A percentile compares a stretch with the other conserved stretches of the same genome.
These are phyloP conservation scores for Xenopus laevis DNA, from an alignment of 2,113 vertebrate species.

Conservation along the genomic window DNA sequence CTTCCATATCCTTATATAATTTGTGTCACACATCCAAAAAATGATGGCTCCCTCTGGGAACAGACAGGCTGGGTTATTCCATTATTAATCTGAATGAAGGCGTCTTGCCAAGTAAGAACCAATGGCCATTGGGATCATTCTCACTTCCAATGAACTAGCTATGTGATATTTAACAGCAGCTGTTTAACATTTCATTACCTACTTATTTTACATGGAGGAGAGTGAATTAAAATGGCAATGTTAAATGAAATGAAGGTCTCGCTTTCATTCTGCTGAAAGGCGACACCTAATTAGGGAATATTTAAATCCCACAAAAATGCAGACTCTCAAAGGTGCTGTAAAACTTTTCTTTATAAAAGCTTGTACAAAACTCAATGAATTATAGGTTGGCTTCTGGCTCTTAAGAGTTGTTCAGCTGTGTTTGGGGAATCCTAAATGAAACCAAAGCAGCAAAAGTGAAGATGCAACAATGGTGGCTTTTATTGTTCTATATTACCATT, in stretches of 20 bases:
- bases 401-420: constrained; percentile 34
- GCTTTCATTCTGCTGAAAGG: constrained; percentile 60
- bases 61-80: neutral
- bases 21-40: neutral
- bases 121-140: constrained; percentile 11
- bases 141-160: constrained; percentile 18
- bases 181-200: constrained; percentile 60
- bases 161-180: constrained; percentile 54
- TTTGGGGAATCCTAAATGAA: constrained; percentile 44
- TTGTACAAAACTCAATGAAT: constrained; percentile 50
- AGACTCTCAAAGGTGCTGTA: constrained; percentile 51
- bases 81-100: neutral
- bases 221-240: constrained; percentile 61
- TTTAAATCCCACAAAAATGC: constrained; percentile 63
- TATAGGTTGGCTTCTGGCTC: constrained; percentile 45
- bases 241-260: constrained; percentile 59
- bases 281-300: constrained; percentile 66
- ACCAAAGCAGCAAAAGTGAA: constrained; percentile 21
- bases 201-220: constrained; percentile 61
- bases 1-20: neutral
- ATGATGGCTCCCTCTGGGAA: neutral
- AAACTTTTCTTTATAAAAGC: constrained; percentile 55
- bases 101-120: neutral
- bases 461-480: neutral
- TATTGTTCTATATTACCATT: constrained; percentile 28